Conservation (phyloP, 2,113 vertebrate species). For the Gallinago jamesoni region DNA sequence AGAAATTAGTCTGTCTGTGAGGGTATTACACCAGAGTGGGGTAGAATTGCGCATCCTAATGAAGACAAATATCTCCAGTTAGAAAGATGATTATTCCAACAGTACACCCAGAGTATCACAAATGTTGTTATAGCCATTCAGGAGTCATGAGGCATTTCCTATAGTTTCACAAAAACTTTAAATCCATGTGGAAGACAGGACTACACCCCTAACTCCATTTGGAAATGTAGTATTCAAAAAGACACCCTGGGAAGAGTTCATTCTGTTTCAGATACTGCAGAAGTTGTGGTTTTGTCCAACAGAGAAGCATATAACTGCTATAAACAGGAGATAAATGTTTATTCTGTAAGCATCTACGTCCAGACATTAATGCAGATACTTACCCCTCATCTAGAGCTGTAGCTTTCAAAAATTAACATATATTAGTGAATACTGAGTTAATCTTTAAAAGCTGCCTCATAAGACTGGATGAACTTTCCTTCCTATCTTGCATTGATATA, state of each 20-base stretch:
- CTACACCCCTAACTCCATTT: background rate
- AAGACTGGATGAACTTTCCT: background rate
- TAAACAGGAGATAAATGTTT: background rate
- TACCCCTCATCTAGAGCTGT: background rate
- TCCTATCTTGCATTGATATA: background rate
- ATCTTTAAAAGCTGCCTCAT: background rate
- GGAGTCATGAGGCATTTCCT: background rate
- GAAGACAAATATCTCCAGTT: background rate
- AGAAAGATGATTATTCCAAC: background rate
- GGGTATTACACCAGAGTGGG: background rate
- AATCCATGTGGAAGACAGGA: background rate
- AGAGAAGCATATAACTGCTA: background rate
- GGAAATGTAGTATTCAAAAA: background rate
- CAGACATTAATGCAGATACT: background rate
- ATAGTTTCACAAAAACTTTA: background rate
- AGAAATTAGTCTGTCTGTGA: background rate
- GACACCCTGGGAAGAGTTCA: background rate
- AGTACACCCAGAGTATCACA: background rate
- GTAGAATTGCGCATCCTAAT: background rate
- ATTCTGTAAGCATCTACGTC: background rate
- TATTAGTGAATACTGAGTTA: background rate
- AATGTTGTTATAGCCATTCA: background rate
- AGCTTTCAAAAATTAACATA: background rate
- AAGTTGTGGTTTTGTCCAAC: background rate
- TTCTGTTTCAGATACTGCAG: background rate